A percentile compares a stretch with the other conserved stretches of the same genome.
These are phyloP conservation scores for Pungitius pungitius DNA, from an alignment of 2,113 vertebrate species.

Conservation along the genomic window DNA sequence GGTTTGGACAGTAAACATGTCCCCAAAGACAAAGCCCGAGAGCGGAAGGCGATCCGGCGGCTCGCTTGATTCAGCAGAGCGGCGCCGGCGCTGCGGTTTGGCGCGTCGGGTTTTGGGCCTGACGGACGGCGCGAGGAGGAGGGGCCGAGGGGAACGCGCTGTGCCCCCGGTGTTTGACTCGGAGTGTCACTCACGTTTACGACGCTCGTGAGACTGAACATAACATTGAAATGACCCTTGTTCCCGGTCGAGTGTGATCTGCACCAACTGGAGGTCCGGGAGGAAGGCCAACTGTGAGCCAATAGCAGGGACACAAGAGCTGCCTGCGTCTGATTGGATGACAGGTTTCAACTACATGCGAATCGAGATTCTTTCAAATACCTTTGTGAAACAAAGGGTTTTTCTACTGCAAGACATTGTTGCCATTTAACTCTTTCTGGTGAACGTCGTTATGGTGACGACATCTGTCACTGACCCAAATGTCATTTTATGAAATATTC, in stretches of 20 bases:
- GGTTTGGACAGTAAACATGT: conserved; percentile 59
- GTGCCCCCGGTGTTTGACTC: neutral
- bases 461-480: too few relatives aligned
- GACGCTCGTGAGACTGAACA: neutral
- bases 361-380: neutral
- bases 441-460: too few relatives aligned
- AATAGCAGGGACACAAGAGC: neutral
- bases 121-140: neutral
- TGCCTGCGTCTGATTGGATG: neutral
- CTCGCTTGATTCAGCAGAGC: conserved; percentile 40
- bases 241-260: neutral
- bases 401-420: neutral
- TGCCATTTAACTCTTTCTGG: neutral
- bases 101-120: neutral
- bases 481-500: too few relatives aligned
- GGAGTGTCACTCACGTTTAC: conserved; percentile 24
- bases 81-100: neutral
- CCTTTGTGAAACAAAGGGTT: neutral
- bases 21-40: neutral
- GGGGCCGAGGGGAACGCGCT: neutral
- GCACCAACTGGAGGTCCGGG: conserved; percentile 5
- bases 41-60: conserved; percentile 9
- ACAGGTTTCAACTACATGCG: neutral
- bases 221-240: conserved; percentile 10
- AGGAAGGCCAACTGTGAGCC: neutral